phyloP scores from a whole-genome alignment of 2,113 vertebrate genomes.

The Macquaria ambigua region DNA sequence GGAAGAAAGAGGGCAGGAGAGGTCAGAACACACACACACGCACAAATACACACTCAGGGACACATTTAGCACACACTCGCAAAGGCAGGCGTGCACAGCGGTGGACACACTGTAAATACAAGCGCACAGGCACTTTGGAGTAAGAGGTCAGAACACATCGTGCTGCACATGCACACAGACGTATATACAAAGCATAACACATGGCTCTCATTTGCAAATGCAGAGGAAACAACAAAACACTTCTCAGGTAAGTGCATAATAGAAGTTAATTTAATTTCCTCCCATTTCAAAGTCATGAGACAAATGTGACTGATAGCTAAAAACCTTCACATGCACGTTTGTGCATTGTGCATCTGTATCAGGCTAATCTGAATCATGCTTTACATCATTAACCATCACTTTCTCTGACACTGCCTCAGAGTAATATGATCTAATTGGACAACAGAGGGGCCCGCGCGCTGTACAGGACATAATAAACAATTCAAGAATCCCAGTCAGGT shows the following conservation, averaged over 20 bases:
- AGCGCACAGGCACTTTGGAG: neutral
- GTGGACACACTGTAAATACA: constrained; percentile 27
- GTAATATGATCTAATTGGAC: constrained; percentile 72
- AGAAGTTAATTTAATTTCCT: constrained; percentile 54
- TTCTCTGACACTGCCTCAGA: constrained; percentile 52
- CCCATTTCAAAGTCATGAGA: constrained; percentile 41
- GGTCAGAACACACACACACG: constrained; percentile 65
- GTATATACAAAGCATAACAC: constrained; percentile 25
- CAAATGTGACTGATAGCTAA: constrained; percentile 35
- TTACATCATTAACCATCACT: constrained; percentile 55
- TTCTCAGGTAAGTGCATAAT: constrained; percentile 50
- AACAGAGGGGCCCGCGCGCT: constrained; percentile 36
- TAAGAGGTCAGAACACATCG: constrained; percentile 17
- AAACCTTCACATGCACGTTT: neutral
- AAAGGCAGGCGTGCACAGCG: neutral
- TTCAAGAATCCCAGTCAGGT: constrained; percentile 47
- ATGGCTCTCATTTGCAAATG: constrained; percentile 38
- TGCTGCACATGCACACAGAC: neutral
- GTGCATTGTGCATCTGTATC: constrained; percentile 30
- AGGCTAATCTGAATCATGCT: constrained; percentile 43
- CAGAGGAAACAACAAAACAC: constrained; percentile 29
- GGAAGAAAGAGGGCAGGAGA: constrained; percentile 59
- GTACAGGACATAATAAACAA: constrained; percentile 51
- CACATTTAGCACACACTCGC: constrained; percentile 17
- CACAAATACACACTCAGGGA: constrained; percentile 23